These are phyloP conservation scores for Andrena fulva DNA, from an alignment of 2,888 invertebrate genomes.

Conservation along the genomic window DNA sequence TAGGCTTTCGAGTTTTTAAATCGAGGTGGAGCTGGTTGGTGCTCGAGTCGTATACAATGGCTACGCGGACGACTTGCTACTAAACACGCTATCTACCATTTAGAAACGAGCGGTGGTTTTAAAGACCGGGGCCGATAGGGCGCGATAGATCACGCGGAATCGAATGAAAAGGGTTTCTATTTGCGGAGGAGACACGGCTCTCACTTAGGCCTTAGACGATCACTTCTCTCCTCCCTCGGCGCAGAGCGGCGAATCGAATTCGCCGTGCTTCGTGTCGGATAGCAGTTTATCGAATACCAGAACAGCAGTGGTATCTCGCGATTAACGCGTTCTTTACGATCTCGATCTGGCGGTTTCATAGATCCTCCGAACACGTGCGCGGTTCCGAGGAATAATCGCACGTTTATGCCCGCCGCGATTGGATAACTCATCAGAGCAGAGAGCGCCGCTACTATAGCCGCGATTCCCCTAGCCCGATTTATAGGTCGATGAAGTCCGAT, in stretches of 20 bases:
- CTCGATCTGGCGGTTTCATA: constrained; percentile 49
- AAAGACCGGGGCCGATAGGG: no score
- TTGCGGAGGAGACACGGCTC: no score
- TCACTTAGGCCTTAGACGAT: no score
- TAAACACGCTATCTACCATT: no score
- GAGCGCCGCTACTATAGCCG: constrained; percentile 66
- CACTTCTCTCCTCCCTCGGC: no score
- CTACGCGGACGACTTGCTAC: no score
- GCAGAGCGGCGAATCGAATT: constrained; percentile 32
- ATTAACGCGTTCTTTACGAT: constrained; percentile 54
- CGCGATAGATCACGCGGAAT: no score
- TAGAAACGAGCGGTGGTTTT: no score
- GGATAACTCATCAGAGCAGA: constrained; percentile 72
- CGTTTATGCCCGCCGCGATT: constrained; percentile 70
- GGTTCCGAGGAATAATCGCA: constrained; percentile 62
- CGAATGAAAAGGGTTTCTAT: no score
- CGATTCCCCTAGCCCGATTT: constrained; percentile 65
- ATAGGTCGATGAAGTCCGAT: constrained; percentile 77
- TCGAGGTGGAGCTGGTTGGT: no score
- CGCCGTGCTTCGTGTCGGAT: constrained; percentile 18
- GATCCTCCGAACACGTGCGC: constrained; percentile 56
- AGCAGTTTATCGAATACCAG: constrained; percentile 12
- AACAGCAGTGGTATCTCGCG: constrained; percentile 18
- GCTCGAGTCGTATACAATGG: no score
- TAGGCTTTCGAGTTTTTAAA: no score